Percentiles rank a stretch among this genome's conserved stretches.
Evolutionary conservation across 2,888 invertebrate genomes (phyloP).

Genomic region (Drosophila monieri): DNA sequence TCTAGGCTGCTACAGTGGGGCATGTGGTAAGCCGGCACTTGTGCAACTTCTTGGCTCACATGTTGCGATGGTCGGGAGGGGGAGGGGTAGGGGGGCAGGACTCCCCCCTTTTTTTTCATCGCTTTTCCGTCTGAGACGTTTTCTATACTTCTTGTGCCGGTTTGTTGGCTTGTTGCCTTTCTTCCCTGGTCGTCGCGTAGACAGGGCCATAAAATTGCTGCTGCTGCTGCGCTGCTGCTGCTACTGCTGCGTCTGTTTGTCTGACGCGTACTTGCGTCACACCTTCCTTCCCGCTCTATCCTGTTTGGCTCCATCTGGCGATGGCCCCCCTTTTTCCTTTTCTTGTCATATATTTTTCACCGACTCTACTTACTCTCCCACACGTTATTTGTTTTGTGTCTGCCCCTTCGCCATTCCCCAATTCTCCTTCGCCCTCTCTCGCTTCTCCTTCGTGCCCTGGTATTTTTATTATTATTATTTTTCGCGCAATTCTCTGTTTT

Average conservation of each 20-base stretch:
- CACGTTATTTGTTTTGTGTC: conserved; percentile 53
- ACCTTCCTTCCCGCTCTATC: conserved; percentile 16
- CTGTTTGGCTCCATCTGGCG: neutral
- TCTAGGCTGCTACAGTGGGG: conserved; percentile 4
- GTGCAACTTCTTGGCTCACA: conserved; percentile 63
- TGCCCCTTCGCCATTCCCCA: conserved; percentile 11
- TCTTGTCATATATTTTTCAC: conserved; percentile 33
- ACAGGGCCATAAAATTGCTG: conserved; percentile 71
- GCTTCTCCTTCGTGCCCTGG: conserved; percentile 52
- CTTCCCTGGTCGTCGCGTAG: conserved; percentile 51
- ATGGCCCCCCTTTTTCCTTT: conserved; percentile 9
- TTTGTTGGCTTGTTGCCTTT: conserved; percentile 54
- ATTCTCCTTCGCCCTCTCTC: conserved; percentile 25
- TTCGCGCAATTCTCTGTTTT: conserved; percentile 79
- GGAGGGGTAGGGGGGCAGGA: conserved; percentile 1
- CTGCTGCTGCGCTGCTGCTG: conserved; percentile 31
- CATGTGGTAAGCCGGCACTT: conserved; percentile 56
- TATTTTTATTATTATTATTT: conserved; percentile 79
- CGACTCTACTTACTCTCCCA: conserved; percentile 33
- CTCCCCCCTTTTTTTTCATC: conserved; percentile 7
- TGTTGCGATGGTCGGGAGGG: neutral
- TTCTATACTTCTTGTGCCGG: conserved; percentile 29
- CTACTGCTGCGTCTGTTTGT: conserved; percentile 64
- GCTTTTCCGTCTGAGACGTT: conserved; percentile 64
- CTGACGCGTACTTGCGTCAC: conserved; percentile 62